These are phyloP conservation scores for Riparia riparia DNA, from an alignment of 2,113 vertebrate genomes.

Conservation along the genomic window DNA sequence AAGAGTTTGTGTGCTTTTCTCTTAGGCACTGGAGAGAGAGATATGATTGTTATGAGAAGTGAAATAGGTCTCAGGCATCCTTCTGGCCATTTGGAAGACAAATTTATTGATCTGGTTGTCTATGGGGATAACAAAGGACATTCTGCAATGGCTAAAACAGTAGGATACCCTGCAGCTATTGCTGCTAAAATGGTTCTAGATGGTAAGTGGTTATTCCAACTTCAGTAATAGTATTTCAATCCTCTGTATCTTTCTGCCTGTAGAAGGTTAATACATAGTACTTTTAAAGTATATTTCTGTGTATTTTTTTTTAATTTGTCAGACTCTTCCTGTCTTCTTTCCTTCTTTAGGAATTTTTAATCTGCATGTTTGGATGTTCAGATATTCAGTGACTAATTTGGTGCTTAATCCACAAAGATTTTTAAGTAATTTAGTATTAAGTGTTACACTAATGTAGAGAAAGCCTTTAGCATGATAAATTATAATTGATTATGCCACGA, in stretches of 20 bases:
- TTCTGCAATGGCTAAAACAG: conserved; percentile 97
- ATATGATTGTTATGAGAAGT: conserved; percentile 93
- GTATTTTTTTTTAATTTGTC: neutral
- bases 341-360: neutral
- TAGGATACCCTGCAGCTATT: conserved; percentile 92
- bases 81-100: conserved; percentile 92
- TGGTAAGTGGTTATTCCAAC: conserved; percentile 79
- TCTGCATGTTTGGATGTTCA: neutral
- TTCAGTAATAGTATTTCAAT: neutral
- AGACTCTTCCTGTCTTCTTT: neutral
- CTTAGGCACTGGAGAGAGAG: conserved; percentile 87
- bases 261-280: neutral
- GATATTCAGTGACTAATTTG: neutral
- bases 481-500: neutral
- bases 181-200: conserved; percentile 92
- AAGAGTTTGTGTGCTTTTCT: conserved; percentile 11
- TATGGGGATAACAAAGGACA: conserved; percentile 90
- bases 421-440: neutral
- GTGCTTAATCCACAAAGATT: neutral
- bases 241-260: neutral
- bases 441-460: neutral
- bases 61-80: conserved; percentile 91
- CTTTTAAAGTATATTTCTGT: neutral
- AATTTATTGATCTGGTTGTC: conserved; percentile 88
- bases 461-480: neutral